Evolutionary conservation across 2,113 vertebrate species (phyloP).

Genomic region (Hydrolagus affinis): DNA sequence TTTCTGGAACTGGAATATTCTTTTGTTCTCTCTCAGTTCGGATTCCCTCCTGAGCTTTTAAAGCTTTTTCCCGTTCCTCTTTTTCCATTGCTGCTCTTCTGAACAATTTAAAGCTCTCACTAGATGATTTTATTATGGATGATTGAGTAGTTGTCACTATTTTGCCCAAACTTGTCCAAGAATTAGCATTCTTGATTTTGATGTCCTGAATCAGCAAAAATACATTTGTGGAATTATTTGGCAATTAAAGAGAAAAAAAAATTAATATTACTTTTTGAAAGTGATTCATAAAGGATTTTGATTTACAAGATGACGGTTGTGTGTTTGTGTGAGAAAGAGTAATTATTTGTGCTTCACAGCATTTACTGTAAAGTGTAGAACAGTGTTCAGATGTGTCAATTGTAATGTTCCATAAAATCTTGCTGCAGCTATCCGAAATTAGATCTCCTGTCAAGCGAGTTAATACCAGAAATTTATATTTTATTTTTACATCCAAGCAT

Average conservation of each 20-base stretch:
- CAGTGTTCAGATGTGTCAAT: background rate
- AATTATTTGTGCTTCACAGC: background rate
- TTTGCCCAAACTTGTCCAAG: conserved; percentile 75
- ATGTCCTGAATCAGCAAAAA: conserved; percentile 55
- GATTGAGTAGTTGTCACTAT: conserved; percentile 44
- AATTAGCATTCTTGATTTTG: conserved; percentile 63
- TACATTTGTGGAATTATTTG: conserved; percentile 37
- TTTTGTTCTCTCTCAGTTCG: conserved; percentile 44
- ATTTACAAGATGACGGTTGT: background rate
- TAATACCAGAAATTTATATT: background rate
- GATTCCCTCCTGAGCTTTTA: conserved; percentile 41
- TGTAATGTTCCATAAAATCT: background rate
- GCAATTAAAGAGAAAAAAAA: background rate
- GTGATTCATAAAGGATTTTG: background rate
- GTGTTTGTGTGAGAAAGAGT: background rate
- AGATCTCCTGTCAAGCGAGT: background rate
- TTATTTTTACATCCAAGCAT: background rate
- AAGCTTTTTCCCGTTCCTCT: conserved; percentile 56
- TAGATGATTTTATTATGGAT: conserved; percentile 62
- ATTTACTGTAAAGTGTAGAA: background rate
- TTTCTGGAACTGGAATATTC: conserved; percentile 36
- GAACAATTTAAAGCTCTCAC: conserved; percentile 75
- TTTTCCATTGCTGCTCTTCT: conserved; percentile 71
- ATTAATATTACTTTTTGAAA: background rate
- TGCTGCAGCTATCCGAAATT: background rate